These are phyloP conservation scores for Paedocypris sp. DNA, from an alignment of 2,113 vertebrate species.

Conservation along the genomic window DNA sequence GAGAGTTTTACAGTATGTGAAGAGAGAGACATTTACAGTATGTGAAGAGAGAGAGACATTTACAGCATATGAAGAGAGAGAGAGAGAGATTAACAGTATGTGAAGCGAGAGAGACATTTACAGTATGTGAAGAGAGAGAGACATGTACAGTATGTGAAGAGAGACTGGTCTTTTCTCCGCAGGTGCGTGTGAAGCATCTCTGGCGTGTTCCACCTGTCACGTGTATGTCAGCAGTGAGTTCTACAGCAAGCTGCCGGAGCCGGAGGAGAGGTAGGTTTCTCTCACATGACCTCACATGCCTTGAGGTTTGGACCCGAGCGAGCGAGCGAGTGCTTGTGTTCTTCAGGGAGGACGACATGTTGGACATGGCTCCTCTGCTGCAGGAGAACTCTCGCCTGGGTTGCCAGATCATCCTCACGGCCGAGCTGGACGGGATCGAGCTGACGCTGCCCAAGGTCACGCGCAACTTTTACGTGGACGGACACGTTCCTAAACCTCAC, in stretches of 20 bases:
- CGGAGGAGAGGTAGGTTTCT: conserved; percentile 67
- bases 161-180: not conserved
- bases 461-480: conserved; percentile 88
- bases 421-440: conserved; percentile 70
- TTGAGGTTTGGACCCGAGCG: not conserved
- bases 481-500: conserved; percentile 80
- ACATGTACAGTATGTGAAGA: not conserved
- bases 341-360: conserved; percentile 82
- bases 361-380: conserved; percentile 83
- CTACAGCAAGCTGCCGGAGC: conserved; percentile 65
- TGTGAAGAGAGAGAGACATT: no score
- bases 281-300: not conserved
- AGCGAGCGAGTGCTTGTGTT: not conserved
- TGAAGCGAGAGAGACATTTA: no score
- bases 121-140: no score
- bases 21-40: no score
- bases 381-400: conserved; percentile 82
- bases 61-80: no score
- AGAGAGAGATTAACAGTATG: no score
- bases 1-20: no score
- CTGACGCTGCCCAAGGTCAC: conserved; percentile 78
- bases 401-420: conserved; percentile 76
- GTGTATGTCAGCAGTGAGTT: conserved; percentile 68
- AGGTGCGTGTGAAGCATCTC: conserved; percentile 85
- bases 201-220: conserved; percentile 85